Evolutionary conservation across 2,113 vertebrate genomes (phyloP).

Genomic region (Hippocampus comes): DNA sequence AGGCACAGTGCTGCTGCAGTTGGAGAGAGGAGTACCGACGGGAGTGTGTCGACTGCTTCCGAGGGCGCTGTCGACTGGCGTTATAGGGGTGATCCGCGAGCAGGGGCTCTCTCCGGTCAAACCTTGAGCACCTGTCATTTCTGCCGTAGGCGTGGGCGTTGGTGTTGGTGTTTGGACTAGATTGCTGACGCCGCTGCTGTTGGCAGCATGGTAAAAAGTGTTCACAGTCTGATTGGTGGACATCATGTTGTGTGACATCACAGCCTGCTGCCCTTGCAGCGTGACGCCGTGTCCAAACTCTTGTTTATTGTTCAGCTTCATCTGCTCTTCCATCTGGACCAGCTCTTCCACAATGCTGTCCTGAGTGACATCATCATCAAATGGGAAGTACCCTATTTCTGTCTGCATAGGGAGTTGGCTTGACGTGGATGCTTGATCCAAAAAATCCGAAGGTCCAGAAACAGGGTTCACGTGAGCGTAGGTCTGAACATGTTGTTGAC

Average conservation of each 20-base stretch:
- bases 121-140: constrained; percentile 82
- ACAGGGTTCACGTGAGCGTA: constrained; percentile 68
- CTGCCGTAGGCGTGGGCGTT: constrained; percentile 84
- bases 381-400: constrained; percentile 86
- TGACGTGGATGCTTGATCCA: constrained; percentile 74
- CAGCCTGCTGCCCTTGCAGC: constrained; percentile 74
- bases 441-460: constrained; percentile 57
- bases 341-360: constrained; percentile 98
- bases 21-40: constrained; percentile 90
- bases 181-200: constrained; percentile 77
- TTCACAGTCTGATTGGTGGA: constrained; percentile 73
- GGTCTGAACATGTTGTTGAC: constrained; percentile 68
- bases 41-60: constrained; percentile 94
- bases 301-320: constrained; percentile 86
- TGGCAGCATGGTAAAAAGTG: constrained; percentile 81
- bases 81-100: constrained; percentile 82
- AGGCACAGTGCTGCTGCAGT: constrained; percentile 93
- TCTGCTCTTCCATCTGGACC: constrained; percentile 98
- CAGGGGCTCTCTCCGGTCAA: constrained; percentile 88
- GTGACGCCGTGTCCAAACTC: constrained; percentile 74
- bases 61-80: constrained; percentile 89
- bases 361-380: constrained; percentile 96
- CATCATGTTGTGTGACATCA: constrained; percentile 67
- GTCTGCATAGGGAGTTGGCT: constrained; percentile 79
- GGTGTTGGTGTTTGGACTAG: constrained; percentile 81